Percentiles rank a stretch among this genome's conserved stretches.
phyloP scores from a whole-genome alignment of 2,888 invertebrate genomes.

The Melipona bicolor region DNA sequence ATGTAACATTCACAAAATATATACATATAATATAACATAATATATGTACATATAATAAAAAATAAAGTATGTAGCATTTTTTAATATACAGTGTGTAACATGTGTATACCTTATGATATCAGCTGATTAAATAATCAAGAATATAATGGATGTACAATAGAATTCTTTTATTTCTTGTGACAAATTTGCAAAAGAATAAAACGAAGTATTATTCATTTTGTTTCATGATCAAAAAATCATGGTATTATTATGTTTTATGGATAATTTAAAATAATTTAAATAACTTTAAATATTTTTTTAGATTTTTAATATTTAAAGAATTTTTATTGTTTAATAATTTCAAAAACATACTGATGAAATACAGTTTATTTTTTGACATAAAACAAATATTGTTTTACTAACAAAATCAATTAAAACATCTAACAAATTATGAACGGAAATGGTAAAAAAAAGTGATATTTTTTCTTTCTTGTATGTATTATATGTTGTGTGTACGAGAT shows the following conservation, averaged over 20 bases:
- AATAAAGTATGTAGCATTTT: background rate
- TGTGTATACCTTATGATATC: background rate
- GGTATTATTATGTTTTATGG: background rate
- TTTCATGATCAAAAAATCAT: background rate
- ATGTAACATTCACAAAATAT: constrained; percentile 5
- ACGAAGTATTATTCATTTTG: background rate
- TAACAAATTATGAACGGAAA: background rate
- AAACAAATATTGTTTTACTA: background rate
- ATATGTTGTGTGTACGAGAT: too few relatives aligned
- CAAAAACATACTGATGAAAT: too few relatives aligned
- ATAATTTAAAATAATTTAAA: background rate
- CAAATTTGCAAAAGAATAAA: background rate
- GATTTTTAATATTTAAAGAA: background rate
- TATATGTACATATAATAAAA: background rate
- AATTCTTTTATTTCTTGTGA: background rate
- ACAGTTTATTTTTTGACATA: background rate
- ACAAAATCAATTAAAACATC: background rate
- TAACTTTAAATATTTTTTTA: background rate
- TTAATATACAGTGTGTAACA: background rate
- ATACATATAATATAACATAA: background rate
- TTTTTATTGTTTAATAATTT: background rate
- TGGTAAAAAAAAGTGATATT: background rate
- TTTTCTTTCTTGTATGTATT: background rate
- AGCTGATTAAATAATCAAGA: background rate
- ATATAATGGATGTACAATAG: background rate